Conservation (phyloP, 23 tunicate genomes). For the Trididemnum clinides region DNA sequence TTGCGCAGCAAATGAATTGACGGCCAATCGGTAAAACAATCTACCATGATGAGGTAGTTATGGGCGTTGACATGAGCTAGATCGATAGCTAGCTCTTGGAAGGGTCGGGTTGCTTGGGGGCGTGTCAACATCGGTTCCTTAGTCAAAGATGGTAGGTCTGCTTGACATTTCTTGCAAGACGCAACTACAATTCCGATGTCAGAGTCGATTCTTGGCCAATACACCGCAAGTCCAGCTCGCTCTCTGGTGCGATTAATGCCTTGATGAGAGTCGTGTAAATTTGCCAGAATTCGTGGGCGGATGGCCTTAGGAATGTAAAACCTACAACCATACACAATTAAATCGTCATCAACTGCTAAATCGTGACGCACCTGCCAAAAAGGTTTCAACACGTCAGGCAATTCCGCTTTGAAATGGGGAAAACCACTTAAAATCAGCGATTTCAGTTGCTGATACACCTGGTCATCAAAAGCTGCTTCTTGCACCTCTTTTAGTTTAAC, state of each 20-base stretch:
- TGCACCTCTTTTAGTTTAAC: neutral
- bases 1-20: neutral
- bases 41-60: neutral
- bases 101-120: neutral
- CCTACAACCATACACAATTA: neutral
- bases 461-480: neutral
- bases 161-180: too few relatives aligned
- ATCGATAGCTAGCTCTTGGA: neutral
- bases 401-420: neutral
- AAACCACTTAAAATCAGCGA: neutral
- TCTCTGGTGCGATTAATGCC: too few relatives aligned
- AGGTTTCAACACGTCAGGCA: neutral
- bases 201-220: neutral
- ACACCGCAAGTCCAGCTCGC: constrained; percentile 16
- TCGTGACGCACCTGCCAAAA: constrained; percentile 7
- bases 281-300: neutral
- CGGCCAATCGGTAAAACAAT: too few relatives aligned
- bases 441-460: neutral
- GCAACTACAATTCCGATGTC: neutral
- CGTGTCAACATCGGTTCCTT: neutral
- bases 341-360: neutral
- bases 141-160: too few relatives aligned
- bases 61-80: neutral
- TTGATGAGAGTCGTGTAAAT: neutral
- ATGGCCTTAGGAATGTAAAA: neutral